Conservation (phyloP, 2,797 vertebrate species). For the Chanos chanos region DNA sequence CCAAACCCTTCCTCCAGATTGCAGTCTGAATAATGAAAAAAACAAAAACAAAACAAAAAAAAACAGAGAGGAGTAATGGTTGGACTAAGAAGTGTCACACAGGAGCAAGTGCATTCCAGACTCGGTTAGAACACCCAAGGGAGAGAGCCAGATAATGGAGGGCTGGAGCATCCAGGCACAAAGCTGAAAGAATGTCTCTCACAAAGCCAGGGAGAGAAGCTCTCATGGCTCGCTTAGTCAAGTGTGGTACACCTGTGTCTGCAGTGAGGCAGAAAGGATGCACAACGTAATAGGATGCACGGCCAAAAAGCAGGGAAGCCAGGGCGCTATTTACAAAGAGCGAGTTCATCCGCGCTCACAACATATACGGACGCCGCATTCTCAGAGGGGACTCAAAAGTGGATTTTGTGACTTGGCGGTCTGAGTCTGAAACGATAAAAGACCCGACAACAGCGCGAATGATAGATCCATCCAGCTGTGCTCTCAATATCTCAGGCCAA, state of each 20-base stretch:
- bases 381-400: neutral
- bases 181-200: conserved; percentile 21
- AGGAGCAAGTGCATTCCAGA: conserved; percentile 28
- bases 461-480: conserved; percentile 38
- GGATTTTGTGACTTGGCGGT: neutral
- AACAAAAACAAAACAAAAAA: conserved; percentile 4
- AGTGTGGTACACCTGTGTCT: neutral
- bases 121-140: conserved; percentile 21
- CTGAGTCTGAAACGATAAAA: neutral
- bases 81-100: conserved; percentile 36
- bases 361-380: conserved; percentile 4
- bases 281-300: neutral
- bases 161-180: conserved; percentile 28
- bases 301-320: neutral
- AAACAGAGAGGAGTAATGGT: conserved; percentile 25
- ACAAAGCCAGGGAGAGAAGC: conserved; percentile 36
- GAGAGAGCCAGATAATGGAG: conserved; percentile 45
- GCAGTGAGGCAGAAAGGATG: conserved; percentile 11
- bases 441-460: conserved; percentile 38
- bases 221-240: conserved; percentile 19
- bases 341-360: conserved; percentile 2
- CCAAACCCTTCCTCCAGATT: conserved; percentile 48
- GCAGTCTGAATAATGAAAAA: conserved; percentile 50
- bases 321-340: conserved; percentile 14
- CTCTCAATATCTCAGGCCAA: conserved; percentile 40